Evolutionary conservation across 2,797 vertebrate genomes (phyloP), one percentile per base, ranked within the genome.

Genomic region (Lycodopsis pacificus): DNA sequence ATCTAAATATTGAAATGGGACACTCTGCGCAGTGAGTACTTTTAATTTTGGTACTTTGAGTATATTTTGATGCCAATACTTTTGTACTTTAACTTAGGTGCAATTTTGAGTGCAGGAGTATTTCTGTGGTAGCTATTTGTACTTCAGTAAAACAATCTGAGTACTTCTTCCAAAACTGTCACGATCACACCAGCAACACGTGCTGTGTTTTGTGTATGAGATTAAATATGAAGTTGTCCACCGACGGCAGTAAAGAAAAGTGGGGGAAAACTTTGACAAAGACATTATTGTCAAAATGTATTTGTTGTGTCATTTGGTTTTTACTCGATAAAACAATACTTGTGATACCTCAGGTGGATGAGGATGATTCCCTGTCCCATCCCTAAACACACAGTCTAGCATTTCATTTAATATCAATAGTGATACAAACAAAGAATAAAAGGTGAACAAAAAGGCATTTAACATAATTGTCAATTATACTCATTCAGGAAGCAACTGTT

Each of bases 401-500:
- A 58, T 46, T 58, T 34, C 17, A 34, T 22, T 25, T 48, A 10
- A 36, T 34, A 32, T 9, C 7, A 69, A 69, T 30, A 7, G 22
- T 14, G 38, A n/a, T 40, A 20, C 19, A 25, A 49, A 51, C 0
- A 51, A 5, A 42, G 30, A 48, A 20, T 14, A 9, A 2, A 38
- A 46, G 15, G 27, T 17, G 36, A 11, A 30, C 3, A 53, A 44
- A 57, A 25, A 17, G 20, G 38, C 40, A 17, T 25, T 42, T 42
- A 42, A 62, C 14, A 40, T 62, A 42, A 42, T 44, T 17, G 8
- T 62, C 59, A 65, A 0, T 53, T 25, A 14, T 30, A 19, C 58
- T 54, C 4, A 59, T 49, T 34, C 53, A 65, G 4, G 36, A 69
- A 63, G 46, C 44, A 15, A 4, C 32, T 22, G 62, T 34, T 81